A percentile compares a stretch with the other conserved stretches of the same genome.
Conservation (phyloP, 2,113 vertebrate species). For the Hippocampus zosterae region DNA sequence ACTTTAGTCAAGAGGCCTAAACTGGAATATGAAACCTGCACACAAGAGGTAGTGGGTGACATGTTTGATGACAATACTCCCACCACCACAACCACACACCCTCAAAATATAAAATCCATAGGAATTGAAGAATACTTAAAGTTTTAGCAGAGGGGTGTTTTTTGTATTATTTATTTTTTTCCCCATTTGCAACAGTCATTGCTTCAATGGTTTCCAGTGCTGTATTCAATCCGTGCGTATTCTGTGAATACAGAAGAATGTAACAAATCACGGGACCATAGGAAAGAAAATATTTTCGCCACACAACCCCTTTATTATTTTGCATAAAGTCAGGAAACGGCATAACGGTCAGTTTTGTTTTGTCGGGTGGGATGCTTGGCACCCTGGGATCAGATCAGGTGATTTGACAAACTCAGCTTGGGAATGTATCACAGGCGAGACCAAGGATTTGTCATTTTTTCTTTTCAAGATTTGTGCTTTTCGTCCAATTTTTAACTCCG, state of each 20-base stretch:
- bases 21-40: background rate
- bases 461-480: background rate
- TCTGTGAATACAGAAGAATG: conserved; percentile 10
- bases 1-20: background rate
- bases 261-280: conserved; percentile 28
- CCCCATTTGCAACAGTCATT: background rate
- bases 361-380: background rate
- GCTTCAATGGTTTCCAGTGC: background rate
- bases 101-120: background rate
- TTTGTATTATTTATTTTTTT: too few relatives aligned
- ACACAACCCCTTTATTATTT: background rate
- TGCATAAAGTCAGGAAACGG: background rate
- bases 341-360: background rate
- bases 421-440: conserved; percentile 47
- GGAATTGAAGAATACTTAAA: background rate
- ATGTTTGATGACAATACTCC: background rate
- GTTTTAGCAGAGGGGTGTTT: too few relatives aligned
- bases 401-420: conserved; percentile 31
- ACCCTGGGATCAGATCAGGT: conserved; percentile 38
- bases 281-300: background rate
- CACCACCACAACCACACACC: background rate
- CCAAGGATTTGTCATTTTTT: conserved; percentile 44
- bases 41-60: background rate
- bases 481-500: conserved; percentile 10
- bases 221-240: background rate